Percentiles rank a stretch among this genome's conserved stretches.
These are phyloP conservation scores for Panurus biarmicus DNA, from an alignment of 2,113 vertebrate species.

Conservation along the genomic window DNA sequence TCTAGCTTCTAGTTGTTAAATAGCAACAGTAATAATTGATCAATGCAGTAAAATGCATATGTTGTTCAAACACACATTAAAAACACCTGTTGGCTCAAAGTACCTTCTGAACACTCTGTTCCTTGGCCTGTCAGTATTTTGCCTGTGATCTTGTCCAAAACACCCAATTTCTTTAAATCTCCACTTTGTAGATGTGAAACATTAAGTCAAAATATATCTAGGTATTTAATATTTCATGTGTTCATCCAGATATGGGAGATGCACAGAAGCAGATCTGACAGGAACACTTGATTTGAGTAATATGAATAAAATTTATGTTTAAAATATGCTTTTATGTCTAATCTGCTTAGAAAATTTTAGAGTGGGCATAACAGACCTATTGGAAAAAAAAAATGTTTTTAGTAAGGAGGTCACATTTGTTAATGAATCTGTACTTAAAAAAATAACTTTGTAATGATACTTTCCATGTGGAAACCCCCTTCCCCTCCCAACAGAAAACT, in stretches of 20 bases:
- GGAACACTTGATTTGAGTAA: not conserved
- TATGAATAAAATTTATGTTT: not conserved
- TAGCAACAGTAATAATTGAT: not conserved
- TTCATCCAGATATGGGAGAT: not conserved
- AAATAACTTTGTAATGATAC: not conserved
- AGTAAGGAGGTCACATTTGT: not conserved
- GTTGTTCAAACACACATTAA: not conserved
- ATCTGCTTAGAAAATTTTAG: not conserved
- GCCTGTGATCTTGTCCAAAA: not conserved
- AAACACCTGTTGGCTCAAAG: not conserved
- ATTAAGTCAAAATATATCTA: not conserved
- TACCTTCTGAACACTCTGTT: not conserved
- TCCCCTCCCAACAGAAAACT: accelerated
- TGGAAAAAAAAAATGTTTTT: not conserved
- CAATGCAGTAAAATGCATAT: not conserved
- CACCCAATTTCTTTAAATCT: not conserved
- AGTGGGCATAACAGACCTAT: not conserved
- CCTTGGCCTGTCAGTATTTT: not conserved
- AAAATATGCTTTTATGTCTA: not conserved
- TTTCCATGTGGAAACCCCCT: not conserved
- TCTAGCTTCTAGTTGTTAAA: not conserved
- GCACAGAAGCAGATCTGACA: not conserved
- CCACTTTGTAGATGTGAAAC: not conserved
- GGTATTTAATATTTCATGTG: not conserved
- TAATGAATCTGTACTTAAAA: not conserved